A percentile compares a stretch with the other conserved stretches of the same genome.
Evolutionary conservation across 2,797 vertebrate genomes (phyloP).

Genomic region (Rhabdomys pumilio): DNA sequence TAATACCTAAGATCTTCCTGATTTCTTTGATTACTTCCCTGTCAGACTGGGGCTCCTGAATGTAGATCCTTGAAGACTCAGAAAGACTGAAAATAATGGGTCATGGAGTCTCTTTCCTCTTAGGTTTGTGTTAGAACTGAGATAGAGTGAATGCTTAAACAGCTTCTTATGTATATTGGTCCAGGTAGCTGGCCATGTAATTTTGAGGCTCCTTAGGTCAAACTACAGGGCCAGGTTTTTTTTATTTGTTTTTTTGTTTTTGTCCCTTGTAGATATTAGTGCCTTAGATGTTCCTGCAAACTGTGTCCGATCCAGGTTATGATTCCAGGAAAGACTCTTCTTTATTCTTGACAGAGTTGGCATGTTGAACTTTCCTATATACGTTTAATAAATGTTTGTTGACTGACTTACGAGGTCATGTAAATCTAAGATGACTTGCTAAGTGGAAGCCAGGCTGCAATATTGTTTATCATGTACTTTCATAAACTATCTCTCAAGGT

Average conservation of each 20-base stretch:
- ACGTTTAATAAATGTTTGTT: slow-evolving; percentile 10
- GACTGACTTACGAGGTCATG: slow-evolving; percentile 33
- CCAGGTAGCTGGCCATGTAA: not conserved
- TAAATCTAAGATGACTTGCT: slow-evolving; percentile 47
- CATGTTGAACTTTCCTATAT: not conserved
- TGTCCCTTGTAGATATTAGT: not conserved
- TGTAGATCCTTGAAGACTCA: not conserved
- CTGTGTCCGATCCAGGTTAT: not conserved
- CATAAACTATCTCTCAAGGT: not conserved
- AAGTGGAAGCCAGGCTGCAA: not conserved
- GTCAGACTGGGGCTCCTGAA: not conserved
- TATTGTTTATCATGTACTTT: not conserved
- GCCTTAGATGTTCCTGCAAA: not conserved
- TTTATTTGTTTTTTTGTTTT: not conserved
- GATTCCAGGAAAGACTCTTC: not conserved
- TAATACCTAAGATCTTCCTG: not conserved
- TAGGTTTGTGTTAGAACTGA: not conserved
- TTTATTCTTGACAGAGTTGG: not conserved
- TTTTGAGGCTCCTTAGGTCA: not conserved
- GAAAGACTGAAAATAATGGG: not conserved
- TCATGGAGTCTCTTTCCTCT: not conserved
- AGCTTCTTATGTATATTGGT: not conserved
- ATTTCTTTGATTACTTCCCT: not conserved
- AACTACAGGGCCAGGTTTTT: not conserved
- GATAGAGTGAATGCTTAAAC: not conserved